Evolutionary conservation across 1,140 invertebrate genomes (phyloP).

Genomic region (Trachelipus rathkii): DNA sequence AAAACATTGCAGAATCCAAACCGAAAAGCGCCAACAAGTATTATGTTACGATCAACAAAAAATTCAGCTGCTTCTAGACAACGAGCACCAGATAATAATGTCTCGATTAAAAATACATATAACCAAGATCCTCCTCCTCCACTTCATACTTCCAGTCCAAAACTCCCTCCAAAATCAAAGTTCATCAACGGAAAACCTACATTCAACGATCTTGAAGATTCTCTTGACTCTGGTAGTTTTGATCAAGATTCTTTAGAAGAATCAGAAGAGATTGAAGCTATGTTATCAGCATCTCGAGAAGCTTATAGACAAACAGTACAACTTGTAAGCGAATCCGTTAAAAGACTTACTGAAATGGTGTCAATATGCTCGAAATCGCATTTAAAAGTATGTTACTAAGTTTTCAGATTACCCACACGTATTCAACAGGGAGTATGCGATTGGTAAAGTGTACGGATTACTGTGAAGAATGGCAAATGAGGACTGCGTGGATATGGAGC

Average conservation of each 20-base stretch:
- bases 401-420: too few relatives aligned
- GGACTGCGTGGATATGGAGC: too few relatives aligned
- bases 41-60: not conserved
- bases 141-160: conserved; percentile 42
- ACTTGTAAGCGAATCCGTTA: conserved; percentile 36
- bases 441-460: too few relatives aligned
- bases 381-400: too few relatives aligned
- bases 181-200: conserved; percentile 39
- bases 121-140: conserved; percentile 28
- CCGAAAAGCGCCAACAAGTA: conserved; percentile 23
- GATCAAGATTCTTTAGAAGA: conserved; percentile 47
- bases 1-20: conserved; percentile 34
- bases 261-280: conserved; percentile 46
- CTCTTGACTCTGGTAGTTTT: conserved; percentile 47
- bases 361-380: conserved; percentile 65
- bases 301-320: conserved; percentile 35
- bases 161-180: conserved; percentile 38
- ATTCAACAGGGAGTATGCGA: too few relatives aligned
- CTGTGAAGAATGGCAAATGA: too few relatives aligned
- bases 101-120: not conserved
- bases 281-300: conserved; percentile 40
- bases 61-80: not conserved
- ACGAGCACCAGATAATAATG: not conserved
- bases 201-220: conserved; percentile 40
- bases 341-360: conserved; percentile 62